Base-by-base conservation (phyloP, 1,140 invertebrate species). In the Eriosoma lanigerum region DNA sequence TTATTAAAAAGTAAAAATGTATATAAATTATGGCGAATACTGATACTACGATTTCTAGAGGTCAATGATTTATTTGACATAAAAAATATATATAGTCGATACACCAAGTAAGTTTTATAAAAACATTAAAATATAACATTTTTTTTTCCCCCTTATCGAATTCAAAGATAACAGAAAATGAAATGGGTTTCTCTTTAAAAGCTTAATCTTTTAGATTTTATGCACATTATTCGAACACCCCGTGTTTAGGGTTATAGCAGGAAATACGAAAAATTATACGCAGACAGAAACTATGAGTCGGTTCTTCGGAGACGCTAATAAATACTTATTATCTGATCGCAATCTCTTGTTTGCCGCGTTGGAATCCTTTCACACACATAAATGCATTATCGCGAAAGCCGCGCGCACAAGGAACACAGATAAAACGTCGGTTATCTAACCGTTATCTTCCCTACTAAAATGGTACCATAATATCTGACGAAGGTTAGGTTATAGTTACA, bases 341-440 rank as follows among this genome's bases (percentile, higher is more conserved):
- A 52, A 72, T 72, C 68, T 72, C 17, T 46, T 52, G 48, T 32
- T 72, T 29, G 17, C 46, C 68, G 68, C 29, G 68, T 52, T 50
- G 68, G 68, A 72, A 72, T 72, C 46, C 68, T 52, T 72, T 48
- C 66, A 70, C 66, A 52, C 68, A 52, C 68, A 72, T 52, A 72
- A 52, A 72, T 52, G 44, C 26, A 64, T 68, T 68, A 68, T 68
- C 44, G 44, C 44, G 13, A 24, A 10, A 10, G 44, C 21, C 12
- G 38, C 21, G 64, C 24, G 3, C 21, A 26, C 46, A 46, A 15
- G 21, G 24, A n/a, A 21, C 17, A 50, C 44, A 50, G 46, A 48
- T 70, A 70, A 70, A 72, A 72, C 68, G 68, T 13, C 21, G 24
- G 68, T 72, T 72, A 70, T 70, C 66, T 44, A 48, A 50, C 48